phyloP scores from a whole-genome alignment of 2,797 vertebrate genomes.

The Spinibarbus caldwelli region DNA sequence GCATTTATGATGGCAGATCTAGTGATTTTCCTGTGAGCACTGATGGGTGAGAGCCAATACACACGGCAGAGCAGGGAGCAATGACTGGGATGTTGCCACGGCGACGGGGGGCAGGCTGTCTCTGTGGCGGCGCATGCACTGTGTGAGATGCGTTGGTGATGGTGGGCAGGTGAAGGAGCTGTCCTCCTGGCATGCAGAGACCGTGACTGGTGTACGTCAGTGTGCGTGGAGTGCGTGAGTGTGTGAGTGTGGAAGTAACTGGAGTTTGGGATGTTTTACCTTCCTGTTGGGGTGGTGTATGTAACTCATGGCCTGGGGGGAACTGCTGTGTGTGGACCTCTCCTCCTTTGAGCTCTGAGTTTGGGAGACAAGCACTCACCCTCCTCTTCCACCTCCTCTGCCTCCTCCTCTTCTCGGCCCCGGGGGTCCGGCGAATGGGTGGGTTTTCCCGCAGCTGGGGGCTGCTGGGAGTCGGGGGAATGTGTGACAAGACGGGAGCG shows the following conservation, averaged over 20 bases:
- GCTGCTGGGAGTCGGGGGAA: conserved; percentile 85
- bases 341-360: conserved; percentile 82
- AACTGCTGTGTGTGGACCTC: conserved; percentile 74
- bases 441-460: conserved; percentile 66
- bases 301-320: conserved; percentile 75
- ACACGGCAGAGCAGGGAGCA: conserved; percentile 47
- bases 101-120: conserved; percentile 25
- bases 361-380: conserved; percentile 85
- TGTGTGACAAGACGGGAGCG: conserved; percentile 94
- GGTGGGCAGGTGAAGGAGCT: conserved; percentile 51
- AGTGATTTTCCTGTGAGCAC: conserved; percentile 39
- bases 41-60: conserved; percentile 50
- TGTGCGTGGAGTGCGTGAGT: conserved; percentile 59
- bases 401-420: conserved; percentile 82
- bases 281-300: conserved; percentile 69
- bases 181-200: conserved; percentile 70
- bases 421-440: conserved; percentile 48
- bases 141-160: conserved; percentile 50
- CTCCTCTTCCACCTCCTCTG: conserved; percentile 85
- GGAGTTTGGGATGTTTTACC: conserved; percentile 67
- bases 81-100: conserved; percentile 54
- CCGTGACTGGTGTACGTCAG: conserved; percentile 20
- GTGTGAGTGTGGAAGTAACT: conserved; percentile 56
- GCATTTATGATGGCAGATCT: conserved; percentile 53
- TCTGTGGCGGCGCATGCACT: conserved; percentile 50